Percentiles rank a stretch among this genome's conserved stretches.
Conservation (phyloP, 2,888 invertebrate species). For the Philereme vetulata region DNA sequence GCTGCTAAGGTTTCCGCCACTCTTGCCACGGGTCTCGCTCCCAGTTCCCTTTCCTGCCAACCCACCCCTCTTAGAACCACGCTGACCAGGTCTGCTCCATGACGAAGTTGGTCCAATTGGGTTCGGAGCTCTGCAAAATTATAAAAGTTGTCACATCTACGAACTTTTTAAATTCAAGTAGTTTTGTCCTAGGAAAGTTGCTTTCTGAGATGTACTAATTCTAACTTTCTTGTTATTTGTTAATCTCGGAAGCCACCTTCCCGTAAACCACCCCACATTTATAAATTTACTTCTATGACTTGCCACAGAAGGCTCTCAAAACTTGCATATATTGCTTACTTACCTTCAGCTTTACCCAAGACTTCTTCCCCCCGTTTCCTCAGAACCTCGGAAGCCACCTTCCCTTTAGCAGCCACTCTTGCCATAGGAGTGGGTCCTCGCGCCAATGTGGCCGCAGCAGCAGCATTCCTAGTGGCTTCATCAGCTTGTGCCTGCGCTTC, state of each 20-base stretch:
- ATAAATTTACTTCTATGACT: no score
- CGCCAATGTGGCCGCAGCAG: slow-evolving; percentile 67
- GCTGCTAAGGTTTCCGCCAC: slow-evolving; percentile 42
- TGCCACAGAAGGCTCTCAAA: no score
- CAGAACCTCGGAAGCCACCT: slow-evolving; percentile 81
- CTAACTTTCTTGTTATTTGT: no score
- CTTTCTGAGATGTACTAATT: neutral
- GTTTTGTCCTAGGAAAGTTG: neutral
- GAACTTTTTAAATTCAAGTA: neutral
- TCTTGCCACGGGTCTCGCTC: slow-evolving; percentile 49
- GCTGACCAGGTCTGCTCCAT: slow-evolving; percentile 67
- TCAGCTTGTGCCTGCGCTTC: slow-evolving; percentile 69
- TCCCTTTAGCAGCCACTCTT: slow-evolving; percentile 77
- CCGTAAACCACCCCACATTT: no score
- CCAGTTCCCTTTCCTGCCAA: slow-evolving; percentile 71
- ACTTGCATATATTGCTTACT: neutral
- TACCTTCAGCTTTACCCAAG: slow-evolving; percentile 65
- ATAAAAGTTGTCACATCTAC: neutral
- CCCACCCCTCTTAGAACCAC: slow-evolving; percentile 71
- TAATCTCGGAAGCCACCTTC: no score
- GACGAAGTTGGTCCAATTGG: slow-evolving; percentile 41
- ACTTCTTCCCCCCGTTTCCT: slow-evolving; percentile 78
- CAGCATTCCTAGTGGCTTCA: slow-evolving; percentile 61
- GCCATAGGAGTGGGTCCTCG: slow-evolving; percentile 69
- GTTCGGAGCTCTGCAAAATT: slow-evolving; percentile 27